Evolutionary conservation across 2,888 invertebrate genomes (phyloP), one percentile per base, ranked within the genome.

Genomic region (Tridacna gigas): DNA sequence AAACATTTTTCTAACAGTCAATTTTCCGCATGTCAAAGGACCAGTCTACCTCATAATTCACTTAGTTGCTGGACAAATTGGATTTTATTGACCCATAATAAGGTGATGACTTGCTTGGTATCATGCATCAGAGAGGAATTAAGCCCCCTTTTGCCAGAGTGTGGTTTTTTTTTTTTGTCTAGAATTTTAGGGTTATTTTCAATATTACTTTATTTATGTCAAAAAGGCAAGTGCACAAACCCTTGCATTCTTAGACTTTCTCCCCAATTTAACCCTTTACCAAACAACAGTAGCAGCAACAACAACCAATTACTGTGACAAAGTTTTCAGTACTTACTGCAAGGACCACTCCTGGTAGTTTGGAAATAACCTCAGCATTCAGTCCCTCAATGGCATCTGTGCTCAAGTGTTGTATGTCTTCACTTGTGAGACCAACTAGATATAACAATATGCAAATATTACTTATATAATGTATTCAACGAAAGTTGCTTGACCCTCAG

Each of bases 341-440:
- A 56, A 56, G 56, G 4, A 56, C 56, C 2, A 9, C 25, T n/a
- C 25, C 77, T 48, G 82, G 82, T 56, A 82, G 74, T 45, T 37
- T 26, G 20, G 82, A 71, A 67, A 82, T 75, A 47, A 78, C 82
- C 9, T 60, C 63, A 37, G 60, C 22, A 48, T 61, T 22, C 20
- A 82, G 28, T 12, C 82, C 78, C 51, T 82, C 78, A 48, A 82
- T n/a, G 18, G 82, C 78, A 60, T 15, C 51, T 26, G 60, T 37
- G 47, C 63, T 75, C 0, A 82, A 77, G 9, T 47, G 28, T 25
- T 60, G 56, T 18, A 82, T 75, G 26, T 82, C 82, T 18, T 48
- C 26, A 67, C 74, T 63, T 67, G 47, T 25, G 20, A 82, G 66
- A 15, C 82, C 82, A 74, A 61, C 82, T 82, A 75, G 20, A 77